Percentiles rank a stretch among this genome's conserved stretches.
Evolutionary conservation across 2,888 invertebrate genomes (phyloP).

Genomic region (Stratiomys singularior): DNA sequence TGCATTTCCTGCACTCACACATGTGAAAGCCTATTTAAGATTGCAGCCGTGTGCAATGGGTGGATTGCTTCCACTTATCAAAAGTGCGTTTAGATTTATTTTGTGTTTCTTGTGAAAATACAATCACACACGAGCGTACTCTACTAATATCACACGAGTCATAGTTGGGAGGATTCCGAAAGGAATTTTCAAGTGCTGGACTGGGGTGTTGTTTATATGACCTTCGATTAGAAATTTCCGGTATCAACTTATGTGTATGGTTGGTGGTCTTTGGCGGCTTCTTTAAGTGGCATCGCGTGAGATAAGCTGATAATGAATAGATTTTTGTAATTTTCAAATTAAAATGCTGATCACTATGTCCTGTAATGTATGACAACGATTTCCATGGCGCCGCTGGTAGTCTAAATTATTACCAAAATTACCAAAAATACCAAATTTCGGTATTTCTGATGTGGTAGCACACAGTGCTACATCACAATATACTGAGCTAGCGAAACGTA

Average conservation of each 20-base stretch:
- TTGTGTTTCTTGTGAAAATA: not conserved
- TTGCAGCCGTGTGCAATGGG: not conserved
- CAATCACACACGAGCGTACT: not conserved
- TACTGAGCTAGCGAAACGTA: too few species aligned
- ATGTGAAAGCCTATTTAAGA: not conserved
- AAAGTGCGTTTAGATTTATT: not conserved
- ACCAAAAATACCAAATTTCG: too few species aligned
- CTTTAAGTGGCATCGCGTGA: not conserved
- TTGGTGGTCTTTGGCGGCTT: slow-evolving; percentile 21
- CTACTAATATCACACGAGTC: not conserved
- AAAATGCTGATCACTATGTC: too few species aligned
- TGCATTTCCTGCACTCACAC: slow-evolving; percentile 14
- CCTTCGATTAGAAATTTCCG: slow-evolving; percentile 25
- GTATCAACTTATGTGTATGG: not conserved
- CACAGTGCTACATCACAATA: too few species aligned
- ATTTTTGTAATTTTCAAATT: too few species aligned
- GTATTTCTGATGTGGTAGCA: too few species aligned
- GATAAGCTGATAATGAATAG: not conserved
- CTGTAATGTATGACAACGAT: too few species aligned
- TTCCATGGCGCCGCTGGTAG: too few species aligned
- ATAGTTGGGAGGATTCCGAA: not conserved
- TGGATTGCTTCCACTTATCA: slow-evolving; percentile 25
- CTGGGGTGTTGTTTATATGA: slow-evolving; percentile 12
- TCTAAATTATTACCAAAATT: too few species aligned
- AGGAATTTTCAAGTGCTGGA: not conserved